Evolutionary conservation across 2,888 invertebrate genomes (phyloP).

Genomic region (Andrena bicolor): DNA sequence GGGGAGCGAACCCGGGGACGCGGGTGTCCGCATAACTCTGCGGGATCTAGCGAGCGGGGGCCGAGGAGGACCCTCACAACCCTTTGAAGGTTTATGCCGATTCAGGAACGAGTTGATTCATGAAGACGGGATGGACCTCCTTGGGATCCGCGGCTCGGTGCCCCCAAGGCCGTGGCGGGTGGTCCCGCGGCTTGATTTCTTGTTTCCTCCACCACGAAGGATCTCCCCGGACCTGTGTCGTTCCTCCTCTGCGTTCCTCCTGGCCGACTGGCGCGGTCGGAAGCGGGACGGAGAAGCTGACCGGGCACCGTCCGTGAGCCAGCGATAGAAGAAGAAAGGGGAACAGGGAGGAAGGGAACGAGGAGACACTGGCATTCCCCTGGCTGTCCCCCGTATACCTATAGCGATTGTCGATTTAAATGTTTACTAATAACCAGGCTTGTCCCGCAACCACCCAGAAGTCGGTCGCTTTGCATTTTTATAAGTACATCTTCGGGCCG

Average conservation of each 20-base stretch:
- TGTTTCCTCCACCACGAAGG: slow-evolving; percentile 81
- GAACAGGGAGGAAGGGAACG: slow-evolving; percentile 44
- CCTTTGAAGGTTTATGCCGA: slow-evolving; percentile 83
- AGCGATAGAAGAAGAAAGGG: slow-evolving; percentile 53
- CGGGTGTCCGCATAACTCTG: slow-evolving; percentile 74
- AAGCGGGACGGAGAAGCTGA: slow-evolving; percentile 49
- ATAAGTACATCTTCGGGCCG: slow-evolving; percentile 80
- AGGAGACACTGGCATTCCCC: slow-evolving; percentile 68
- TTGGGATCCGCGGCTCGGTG: slow-evolving; percentile 82
- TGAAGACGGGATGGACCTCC: slow-evolving; percentile 85
- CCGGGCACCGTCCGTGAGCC: slow-evolving; percentile 41
- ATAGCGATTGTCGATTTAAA: slow-evolving; percentile 84
- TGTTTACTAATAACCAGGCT: slow-evolving; percentile 85
- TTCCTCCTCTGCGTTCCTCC: slow-evolving; percentile 12
- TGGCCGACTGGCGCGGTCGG: slow-evolving; percentile 7
- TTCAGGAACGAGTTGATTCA: slow-evolving; percentile 84
- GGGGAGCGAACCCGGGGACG: slow-evolving; percentile 36
- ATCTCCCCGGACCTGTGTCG: slow-evolving; percentile 55
- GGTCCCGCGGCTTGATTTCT: slow-evolving; percentile 85
- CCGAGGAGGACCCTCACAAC: slow-evolving; percentile 60
- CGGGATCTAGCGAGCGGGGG: slow-evolving; percentile 65
- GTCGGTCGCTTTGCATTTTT: slow-evolving; percentile 84
- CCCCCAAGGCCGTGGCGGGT: slow-evolving; percentile 83
- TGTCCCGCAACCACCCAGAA: slow-evolving; percentile 85
- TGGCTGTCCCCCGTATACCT: slow-evolving; percentile 70